These are phyloP conservation scores for Macrophya annulata DNA, from an alignment of 2,888 invertebrate species.

Conservation along the genomic window DNA sequence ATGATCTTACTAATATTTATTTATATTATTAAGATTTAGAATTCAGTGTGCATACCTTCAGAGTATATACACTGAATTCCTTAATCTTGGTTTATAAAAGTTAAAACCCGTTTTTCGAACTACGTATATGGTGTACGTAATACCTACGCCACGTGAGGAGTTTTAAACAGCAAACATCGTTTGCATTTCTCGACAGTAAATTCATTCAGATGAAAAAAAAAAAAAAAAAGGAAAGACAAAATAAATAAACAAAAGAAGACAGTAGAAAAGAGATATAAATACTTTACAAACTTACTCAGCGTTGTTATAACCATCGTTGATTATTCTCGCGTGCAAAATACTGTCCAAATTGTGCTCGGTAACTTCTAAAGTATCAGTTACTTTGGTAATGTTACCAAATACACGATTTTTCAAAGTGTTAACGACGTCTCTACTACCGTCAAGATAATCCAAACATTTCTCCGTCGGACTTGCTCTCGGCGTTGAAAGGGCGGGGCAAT, in stretches of 20 bases:
- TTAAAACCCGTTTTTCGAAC: constrained; percentile 11
- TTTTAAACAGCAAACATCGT: constrained; percentile 26
- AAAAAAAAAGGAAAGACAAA: background rate
- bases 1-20: background rate
- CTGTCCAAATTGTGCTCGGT: constrained; percentile 71
- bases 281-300: constrained; percentile 67
- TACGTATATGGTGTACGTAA: background rate
- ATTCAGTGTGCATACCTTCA: background rate
- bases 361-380: constrained; percentile 60
- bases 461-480: constrained; percentile 76
- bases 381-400: constrained; percentile 56
- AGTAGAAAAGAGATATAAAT: background rate
- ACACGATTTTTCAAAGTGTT: constrained; percentile 6
- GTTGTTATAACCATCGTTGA: constrained; percentile 59
- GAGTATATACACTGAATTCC: constrained; percentile 3
- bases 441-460: constrained; percentile 76
- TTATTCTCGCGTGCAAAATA: constrained; percentile 65
- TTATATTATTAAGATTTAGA: background rate
- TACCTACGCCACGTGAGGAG: background rate
- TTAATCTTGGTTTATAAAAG: background rate
- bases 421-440: constrained; percentile 61
- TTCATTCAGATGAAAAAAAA: background rate
- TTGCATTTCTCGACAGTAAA: constrained; percentile 28
- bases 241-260: background rate
- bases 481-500: constrained; percentile 70